Evolutionary conservation across 2,888 invertebrate species (phyloP).

Genomic region (Mimas tiliae): DNA sequence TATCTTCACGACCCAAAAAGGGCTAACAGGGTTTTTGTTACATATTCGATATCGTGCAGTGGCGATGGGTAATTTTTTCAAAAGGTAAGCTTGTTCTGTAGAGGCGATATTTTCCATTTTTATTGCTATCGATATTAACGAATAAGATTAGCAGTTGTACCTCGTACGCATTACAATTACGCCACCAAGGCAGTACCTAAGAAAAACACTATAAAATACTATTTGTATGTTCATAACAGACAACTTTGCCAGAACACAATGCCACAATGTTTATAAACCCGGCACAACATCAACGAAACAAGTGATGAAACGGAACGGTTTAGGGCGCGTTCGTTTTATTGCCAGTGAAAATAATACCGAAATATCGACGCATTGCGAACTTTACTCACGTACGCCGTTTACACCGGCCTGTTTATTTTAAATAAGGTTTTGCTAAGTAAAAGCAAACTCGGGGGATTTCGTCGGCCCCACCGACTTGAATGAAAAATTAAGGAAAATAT

Average conservation of each 20-base stretch:
- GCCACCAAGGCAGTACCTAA: too few species aligned
- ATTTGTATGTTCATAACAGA: not conserved
- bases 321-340: slow-evolving; percentile 59
- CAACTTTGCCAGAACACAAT: slow-evolving; percentile 3
- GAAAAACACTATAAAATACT: too few species aligned
- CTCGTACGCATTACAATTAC: too few species aligned
- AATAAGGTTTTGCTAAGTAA: slow-evolving; percentile 80
- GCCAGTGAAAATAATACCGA: slow-evolving; percentile 68
- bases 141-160: too few species aligned
- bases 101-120: too few species aligned
- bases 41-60: too few species aligned
- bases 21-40: too few species aligned
- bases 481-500: slow-evolving; percentile 77
- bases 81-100: too few species aligned
- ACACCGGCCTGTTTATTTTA: slow-evolving; percentile 80
- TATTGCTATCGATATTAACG: too few species aligned
- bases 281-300: slow-evolving; percentile 12
- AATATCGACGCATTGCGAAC: slow-evolving; percentile 66
- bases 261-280: slow-evolving; percentile 8
- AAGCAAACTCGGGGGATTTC: slow-evolving; percentile 71
- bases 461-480: slow-evolving; percentile 57
- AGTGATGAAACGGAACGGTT: slow-evolving; percentile 27
- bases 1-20: too few species aligned
- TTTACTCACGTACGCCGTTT: slow-evolving; percentile 76
- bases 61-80: too few species aligned